These are phyloP conservation scores for Lepilemur ruficaudatus DNA, from an alignment of 2,797 vertebrate genomes.

Conservation along the genomic window DNA sequence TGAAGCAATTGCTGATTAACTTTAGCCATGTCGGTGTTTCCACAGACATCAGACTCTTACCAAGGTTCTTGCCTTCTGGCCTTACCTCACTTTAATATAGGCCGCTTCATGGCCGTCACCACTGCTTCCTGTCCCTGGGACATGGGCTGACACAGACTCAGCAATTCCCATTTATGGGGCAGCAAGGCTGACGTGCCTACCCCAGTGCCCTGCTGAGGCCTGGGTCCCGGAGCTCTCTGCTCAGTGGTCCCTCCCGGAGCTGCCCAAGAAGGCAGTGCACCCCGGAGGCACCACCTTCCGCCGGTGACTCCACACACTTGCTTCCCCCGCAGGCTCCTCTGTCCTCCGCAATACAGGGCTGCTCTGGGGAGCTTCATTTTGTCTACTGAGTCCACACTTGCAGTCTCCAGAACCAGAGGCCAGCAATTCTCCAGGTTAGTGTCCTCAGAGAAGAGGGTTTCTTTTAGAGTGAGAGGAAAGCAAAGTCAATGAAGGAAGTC, in stretches of 20 bases:
- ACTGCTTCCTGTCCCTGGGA: not conserved
- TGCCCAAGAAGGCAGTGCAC: not conserved
- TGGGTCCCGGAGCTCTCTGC: rapidly evolving
- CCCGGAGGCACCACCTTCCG: not conserved
- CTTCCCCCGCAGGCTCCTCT: not conserved
- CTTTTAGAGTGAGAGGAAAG: not conserved
- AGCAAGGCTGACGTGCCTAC: rapidly evolving
- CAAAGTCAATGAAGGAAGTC: not conserved
- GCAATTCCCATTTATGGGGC: not conserved
- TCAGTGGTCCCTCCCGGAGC: not conserved
- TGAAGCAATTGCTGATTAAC: not conserved
- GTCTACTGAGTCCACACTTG: not conserved
- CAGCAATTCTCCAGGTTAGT: not conserved
- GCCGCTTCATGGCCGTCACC: not conserved
- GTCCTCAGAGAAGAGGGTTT: not conserved
- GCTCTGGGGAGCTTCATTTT: not conserved
- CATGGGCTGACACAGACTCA: too few relatives aligned
- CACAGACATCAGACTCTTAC: not conserved
- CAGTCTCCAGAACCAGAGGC: not conserved
- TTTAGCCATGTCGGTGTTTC: not conserved
- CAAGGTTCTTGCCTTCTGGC: not conserved
- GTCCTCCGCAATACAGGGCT: not conserved
- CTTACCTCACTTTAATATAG: not conserved
- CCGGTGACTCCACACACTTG: rapidly evolving
- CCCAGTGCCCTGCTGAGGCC: not conserved